A percentile compares a stretch with the other conserved stretches of the same genome.
Evolutionary conservation across 2,113 vertebrate genomes (phyloP).

Genomic region (Marmota monax): DNA sequence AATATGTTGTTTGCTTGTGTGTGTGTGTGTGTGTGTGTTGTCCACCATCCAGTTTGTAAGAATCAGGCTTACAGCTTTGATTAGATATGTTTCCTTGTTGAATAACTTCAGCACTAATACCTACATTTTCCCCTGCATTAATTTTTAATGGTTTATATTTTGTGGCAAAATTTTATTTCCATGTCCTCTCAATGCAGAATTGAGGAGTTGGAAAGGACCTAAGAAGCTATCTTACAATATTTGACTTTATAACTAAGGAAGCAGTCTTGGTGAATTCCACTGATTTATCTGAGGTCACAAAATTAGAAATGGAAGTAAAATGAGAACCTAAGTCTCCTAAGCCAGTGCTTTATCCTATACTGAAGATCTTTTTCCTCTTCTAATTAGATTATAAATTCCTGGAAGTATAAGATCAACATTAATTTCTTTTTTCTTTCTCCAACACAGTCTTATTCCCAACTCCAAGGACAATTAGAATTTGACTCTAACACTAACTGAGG

Average conservation of each 20-base stretch:
- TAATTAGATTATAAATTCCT: conserved; percentile 5
- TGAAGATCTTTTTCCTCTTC: neutral
- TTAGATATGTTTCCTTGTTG: neutral
- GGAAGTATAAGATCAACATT: neutral
- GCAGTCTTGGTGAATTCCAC: neutral
- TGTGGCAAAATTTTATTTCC: conserved; percentile 24
- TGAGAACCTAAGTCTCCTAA: neutral
- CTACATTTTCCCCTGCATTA: conserved; percentile 14
- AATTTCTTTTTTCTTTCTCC: neutral
- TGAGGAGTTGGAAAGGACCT: neutral
- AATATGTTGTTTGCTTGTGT: neutral
- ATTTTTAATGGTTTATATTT: conserved; percentile 49
- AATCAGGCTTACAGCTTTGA: conserved; percentile 6
- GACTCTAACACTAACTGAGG: conserved; percentile 23
- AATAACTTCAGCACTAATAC: neutral
- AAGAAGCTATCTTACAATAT: conserved; percentile 5
- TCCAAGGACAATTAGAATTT: conserved; percentile 5
- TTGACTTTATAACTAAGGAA: conserved; percentile 6
- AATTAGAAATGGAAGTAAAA: neutral
- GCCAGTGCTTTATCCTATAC: neutral
- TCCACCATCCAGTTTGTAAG: neutral
- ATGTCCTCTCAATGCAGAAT: neutral
- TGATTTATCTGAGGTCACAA: neutral
- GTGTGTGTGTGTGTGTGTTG: neutral
- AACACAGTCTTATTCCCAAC: neutral